Conservation (phyloP, 2,797 vertebrate genomes). For the Aplochiton taeniatus region DNA sequence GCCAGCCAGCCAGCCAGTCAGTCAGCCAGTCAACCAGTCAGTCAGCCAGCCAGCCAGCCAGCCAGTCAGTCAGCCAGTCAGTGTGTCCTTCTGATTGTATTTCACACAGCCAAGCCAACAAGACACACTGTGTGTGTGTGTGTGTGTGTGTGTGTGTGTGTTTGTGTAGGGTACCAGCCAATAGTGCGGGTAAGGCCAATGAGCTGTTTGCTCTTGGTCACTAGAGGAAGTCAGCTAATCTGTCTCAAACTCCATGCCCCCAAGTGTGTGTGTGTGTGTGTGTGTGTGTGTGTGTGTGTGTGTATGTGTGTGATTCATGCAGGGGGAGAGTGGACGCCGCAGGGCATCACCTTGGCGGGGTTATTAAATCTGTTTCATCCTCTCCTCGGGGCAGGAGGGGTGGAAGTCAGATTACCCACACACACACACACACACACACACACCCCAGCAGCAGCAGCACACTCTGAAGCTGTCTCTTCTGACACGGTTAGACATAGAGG, state of each 20-base stretch:
- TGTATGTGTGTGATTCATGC: slow-evolving; percentile 29
- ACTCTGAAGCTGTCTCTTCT: too few species aligned
- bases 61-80: too few species aligned
- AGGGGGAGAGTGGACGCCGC: slow-evolving; percentile 33
- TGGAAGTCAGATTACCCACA: slow-evolving; percentile 23
- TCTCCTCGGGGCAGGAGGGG: slow-evolving; percentile 54
- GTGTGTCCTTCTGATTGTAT: too few species aligned
- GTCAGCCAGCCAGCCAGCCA: too few species aligned
- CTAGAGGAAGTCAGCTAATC: slow-evolving; percentile 56
- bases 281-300: slow-evolving; percentile 15
- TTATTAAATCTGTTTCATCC: slow-evolving; percentile 71
- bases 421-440: slow-evolving; percentile 26
- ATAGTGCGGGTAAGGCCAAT: slow-evolving; percentile 38
- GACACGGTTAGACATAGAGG: too few species aligned
- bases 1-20: too few species aligned
- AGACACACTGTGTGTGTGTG: slow-evolving; percentile 32
- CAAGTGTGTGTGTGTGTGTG: slow-evolving; percentile 22
- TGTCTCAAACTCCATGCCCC: not conserved
- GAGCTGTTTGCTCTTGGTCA: slow-evolving; percentile 43
- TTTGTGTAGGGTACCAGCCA: slow-evolving; percentile 21
- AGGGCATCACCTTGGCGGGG: slow-evolving; percentile 68
- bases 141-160: slow-evolving; percentile 1
- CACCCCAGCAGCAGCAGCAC: not conserved
- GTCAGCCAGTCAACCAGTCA: too few species aligned
- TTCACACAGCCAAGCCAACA: slow-evolving; percentile 55